Base-by-base conservation (phyloP, 2,113 vertebrate genomes). In the Uria lomvia region DNA sequence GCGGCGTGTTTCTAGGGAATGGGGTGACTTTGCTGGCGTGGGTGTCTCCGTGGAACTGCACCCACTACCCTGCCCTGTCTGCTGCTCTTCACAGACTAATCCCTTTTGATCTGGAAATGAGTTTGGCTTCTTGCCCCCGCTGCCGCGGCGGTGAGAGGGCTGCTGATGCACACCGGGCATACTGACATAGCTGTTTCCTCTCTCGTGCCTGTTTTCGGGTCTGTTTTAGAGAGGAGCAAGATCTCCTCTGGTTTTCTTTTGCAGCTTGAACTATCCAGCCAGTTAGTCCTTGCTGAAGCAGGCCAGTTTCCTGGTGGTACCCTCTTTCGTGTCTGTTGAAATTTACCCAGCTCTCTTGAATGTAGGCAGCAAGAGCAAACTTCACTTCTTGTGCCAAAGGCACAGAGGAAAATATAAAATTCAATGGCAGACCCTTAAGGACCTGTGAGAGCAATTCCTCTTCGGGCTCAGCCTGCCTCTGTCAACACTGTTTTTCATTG, bases 161-260 rank as follows among this genome's bases (percentile, higher is more conserved):
- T 47, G 88, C 47, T 58, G 68, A 12, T 62, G 56, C 8, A 6
- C 6, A 0, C 12, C 0, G 2, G 34, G 32, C 0, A 0, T 30
- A 42, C 67, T 43, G 70, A 50, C 66, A 13, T 12, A 43, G 15
- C 50, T 5, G 6, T 73, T 49, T 22, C 42, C 30, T 52, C 58
- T 66, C 80, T 52, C 45, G 47, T 45, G 63, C 45, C 6, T 55
- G 8, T 32, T 30, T 71, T 43, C 24, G 86, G 26, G 2, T 62
- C 36, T 10, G 9, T 2, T 62, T 38, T 40, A 6, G 66, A 36
- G 73, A 76, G 17, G 30, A 73, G 24, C 0, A 7, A 68, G 14
- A 6, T 73, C 26, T 45, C 15, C 24, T 38, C 24, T 43, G 38
- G 23, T 55, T 73, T 50, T 15, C 23, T 85, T 43, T 74, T 73